Conservation (phyloP, 2,113 vertebrate species). For the Oriolus oriolus region DNA sequence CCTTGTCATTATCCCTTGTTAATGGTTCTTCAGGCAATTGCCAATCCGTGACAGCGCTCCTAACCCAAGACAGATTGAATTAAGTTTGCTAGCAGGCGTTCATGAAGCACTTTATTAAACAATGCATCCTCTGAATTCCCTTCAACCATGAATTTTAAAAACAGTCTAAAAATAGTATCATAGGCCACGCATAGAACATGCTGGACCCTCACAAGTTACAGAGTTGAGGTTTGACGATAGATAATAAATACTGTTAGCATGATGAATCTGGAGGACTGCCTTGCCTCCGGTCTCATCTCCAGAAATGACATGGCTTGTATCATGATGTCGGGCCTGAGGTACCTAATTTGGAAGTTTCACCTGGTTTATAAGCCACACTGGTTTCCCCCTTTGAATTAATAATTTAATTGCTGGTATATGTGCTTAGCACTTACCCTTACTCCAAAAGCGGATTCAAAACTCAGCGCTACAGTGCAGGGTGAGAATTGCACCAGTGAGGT, state of each 20-base stretch:
- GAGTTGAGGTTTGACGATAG: background rate
- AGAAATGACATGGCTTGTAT: background rate
- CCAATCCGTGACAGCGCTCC: conserved; percentile 31
- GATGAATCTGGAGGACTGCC: background rate
- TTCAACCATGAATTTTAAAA: conserved; percentile 29
- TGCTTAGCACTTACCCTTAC: background rate
- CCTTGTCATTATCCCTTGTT: conserved; percentile 50
- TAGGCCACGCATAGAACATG: background rate
- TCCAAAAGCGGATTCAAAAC: background rate
- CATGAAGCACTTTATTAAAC: conserved; percentile 4
- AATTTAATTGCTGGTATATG: background rate
- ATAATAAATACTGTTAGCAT: background rate
- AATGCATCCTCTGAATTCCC: background rate
- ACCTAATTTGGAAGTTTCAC: background rate
- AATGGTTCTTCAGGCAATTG: conserved; percentile 60
- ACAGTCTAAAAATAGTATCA: conserved; percentile 14
- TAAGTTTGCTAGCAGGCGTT: conserved; percentile 47
- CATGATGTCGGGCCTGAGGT: background rate
- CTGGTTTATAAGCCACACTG: background rate
- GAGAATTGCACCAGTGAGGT: background rate
- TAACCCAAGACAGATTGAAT: conserved; percentile 55
- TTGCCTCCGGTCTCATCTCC: background rate
- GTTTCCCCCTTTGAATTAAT: background rate
- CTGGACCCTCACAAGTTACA: background rate
- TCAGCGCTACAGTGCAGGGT: background rate